A percentile compares a stretch with the other conserved stretches of the same genome.
Conservation (phyloP, 2,797 vertebrate species). For the Martes flavigula region DNA sequence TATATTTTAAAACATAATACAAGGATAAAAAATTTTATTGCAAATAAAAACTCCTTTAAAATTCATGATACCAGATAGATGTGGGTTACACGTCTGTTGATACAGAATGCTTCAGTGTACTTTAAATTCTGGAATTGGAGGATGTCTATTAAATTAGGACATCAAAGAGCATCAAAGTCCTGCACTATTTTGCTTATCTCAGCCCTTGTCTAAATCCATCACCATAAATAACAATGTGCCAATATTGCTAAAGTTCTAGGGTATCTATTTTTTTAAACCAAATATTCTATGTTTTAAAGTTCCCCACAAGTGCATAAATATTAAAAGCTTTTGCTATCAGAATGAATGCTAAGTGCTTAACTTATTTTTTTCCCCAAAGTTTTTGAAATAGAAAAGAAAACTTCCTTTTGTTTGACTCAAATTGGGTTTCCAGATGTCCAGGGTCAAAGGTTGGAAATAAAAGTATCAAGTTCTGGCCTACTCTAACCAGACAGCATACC, state of each 20-base stretch:
- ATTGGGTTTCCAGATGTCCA: conserved; percentile 97
- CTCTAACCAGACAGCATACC: conserved; percentile 87
- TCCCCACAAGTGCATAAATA: conserved; percentile 87
- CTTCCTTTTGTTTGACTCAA: conserved; percentile 91
- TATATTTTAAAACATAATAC: conserved; percentile 66
- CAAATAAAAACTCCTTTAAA: conserved; percentile 80
- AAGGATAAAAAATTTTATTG: conserved; percentile 75
- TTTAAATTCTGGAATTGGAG: conserved; percentile 89
- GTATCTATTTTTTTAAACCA: conserved; percentile 80
- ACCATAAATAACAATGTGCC: conserved; percentile 84
- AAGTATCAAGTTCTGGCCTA: conserved; percentile 95
- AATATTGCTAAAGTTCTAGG: conserved; percentile 84
- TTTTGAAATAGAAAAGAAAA: conserved; percentile 92
- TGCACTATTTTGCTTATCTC: conserved; percentile 87
- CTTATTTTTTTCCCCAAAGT: conserved; percentile 79
- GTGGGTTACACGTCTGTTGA: conserved; percentile 78
- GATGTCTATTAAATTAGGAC: conserved; percentile 86
- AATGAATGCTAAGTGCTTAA: conserved; percentile 79
- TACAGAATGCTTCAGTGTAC: conserved; percentile 84
- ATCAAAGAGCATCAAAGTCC: conserved; percentile 88
- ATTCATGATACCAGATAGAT: conserved; percentile 66
- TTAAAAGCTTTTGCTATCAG: conserved; percentile 81
- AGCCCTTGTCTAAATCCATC: conserved; percentile 87
- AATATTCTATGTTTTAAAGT: conserved; percentile 88
- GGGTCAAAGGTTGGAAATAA: conserved; percentile 95